Base-by-base conservation (phyloP, 2,113 vertebrate species). In the Hippocampus comes region DNA sequence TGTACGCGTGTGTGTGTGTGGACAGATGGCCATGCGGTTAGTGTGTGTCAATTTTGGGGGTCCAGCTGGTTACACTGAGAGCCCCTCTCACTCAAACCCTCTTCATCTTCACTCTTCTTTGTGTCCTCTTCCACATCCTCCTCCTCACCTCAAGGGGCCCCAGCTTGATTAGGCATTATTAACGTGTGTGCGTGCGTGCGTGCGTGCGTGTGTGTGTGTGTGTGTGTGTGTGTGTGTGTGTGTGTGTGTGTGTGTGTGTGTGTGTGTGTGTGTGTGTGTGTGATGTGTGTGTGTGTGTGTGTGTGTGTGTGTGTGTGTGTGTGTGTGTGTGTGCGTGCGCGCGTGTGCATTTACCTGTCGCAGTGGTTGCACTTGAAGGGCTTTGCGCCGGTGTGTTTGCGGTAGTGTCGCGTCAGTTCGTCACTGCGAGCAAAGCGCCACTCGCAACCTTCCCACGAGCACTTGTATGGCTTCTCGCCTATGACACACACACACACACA, bases 341-440 rank as follows among this genome's bases (percentile, higher is more conserved):
- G 61, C 63, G 74, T 64, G 42, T 41, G 64, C 17, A 43, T 72
- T 72, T 73, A 71, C 74, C 76, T 70, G 75, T 68, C 65, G 46
- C 46, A 51, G 46, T 30, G 65, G 65, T 46, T 65, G 63, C 63
- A 65, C 63, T 65, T 65, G 63, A 65, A 65, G 15, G 63, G 63
- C 41, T 65, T 65, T 12, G 63, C 63, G 21, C 63, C 63, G 12
- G 63, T 65, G 63, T 65, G 63, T 46, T 65, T 65, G 41, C 63
- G 63, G 41, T 65, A 65, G 63, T 65, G 63, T 23, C 63, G 63
- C 41, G 63, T 65, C 63, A 65, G 27, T 34, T 65, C 63, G 63
- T 65, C 63, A 12, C 63, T 65, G 41, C 63, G 63, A 41, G 63
- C 63, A 9, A 65, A 65, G 42, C 63, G 63, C 63, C 63, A 65